Evolutionary conservation across 1,140 invertebrate genomes (phyloP).

Genomic region (Leptinotarsa defecta): DNA sequence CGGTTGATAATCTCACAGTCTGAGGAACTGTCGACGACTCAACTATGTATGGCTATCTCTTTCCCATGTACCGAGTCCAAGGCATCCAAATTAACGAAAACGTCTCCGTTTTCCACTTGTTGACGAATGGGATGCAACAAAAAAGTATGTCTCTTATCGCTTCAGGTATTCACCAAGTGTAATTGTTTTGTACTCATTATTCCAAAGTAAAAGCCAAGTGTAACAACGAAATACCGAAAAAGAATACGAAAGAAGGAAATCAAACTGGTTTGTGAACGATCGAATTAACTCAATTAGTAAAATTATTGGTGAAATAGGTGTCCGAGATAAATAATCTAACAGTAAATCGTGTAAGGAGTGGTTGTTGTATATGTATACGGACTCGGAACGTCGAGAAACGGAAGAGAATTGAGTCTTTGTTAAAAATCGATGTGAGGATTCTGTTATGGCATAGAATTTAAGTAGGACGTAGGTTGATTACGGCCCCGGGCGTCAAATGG

Average conservation of each 20-base stretch:
- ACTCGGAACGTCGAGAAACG: neutral
- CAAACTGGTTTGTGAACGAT: neutral
- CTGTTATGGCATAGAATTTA: slow-evolving; percentile 6
- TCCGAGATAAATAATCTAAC: neutral
- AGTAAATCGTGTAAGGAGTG: neutral
- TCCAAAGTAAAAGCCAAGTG: too few species aligned
- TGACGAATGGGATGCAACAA: too few species aligned
- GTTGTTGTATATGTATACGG: neutral
- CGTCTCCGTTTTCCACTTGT: too few species aligned
- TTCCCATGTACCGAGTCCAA: too few species aligned
- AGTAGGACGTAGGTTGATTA: slow-evolving; percentile 6
- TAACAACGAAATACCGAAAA: too few species aligned
- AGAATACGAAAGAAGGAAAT: neutral
- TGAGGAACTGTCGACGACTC: too few species aligned
- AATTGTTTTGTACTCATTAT: too few species aligned
- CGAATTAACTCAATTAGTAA: neutral
- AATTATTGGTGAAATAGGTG: slow-evolving; percentile 1
- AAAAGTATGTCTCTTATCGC: too few species aligned
- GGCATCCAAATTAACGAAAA: too few species aligned
- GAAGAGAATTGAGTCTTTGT: slow-evolving; percentile 6
- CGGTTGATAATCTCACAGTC: too few species aligned
- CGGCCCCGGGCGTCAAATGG: neutral
- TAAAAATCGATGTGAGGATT: neutral
- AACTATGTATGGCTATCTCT: too few species aligned
- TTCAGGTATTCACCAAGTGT: too few species aligned